Evolutionary conservation across 2,888 invertebrate genomes (phyloP).

Genomic region (Arge pagana): DNA sequence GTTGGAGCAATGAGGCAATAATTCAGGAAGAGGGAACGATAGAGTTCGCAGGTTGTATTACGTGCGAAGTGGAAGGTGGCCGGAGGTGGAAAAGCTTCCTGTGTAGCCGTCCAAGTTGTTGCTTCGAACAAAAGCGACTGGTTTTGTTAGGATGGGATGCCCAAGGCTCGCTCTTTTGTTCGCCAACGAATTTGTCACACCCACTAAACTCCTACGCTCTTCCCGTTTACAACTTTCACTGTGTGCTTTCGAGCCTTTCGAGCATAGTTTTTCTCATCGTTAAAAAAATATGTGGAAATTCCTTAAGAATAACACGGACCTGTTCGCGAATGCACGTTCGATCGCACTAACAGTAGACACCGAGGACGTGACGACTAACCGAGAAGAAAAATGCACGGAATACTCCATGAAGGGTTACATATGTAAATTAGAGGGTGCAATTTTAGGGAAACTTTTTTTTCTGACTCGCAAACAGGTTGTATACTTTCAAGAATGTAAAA

Average conservation of each 20-base stretch:
- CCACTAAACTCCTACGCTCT: too few relatives aligned
- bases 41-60: conserved; percentile 10
- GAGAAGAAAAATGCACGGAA: too few relatives aligned
- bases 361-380: too few relatives aligned
- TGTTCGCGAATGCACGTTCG: too few relatives aligned
- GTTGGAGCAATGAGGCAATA: not conserved
- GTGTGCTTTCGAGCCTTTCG: not conserved
- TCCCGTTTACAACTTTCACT: not conserved
- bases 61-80: conserved; percentile 7
- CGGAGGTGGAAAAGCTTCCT: conserved; percentile 13
- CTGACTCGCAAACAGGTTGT: too few relatives aligned
- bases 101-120: not conserved
- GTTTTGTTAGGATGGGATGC: conserved; percentile 5
- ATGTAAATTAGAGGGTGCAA: too few relatives aligned
- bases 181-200: too few relatives aligned
- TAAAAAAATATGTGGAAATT: not conserved
- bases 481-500: too few relatives aligned
- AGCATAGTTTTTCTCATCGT: not conserved
- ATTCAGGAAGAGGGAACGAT: conserved; percentile 4
- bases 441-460: too few relatives aligned
- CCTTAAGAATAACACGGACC: too few relatives aligned
- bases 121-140: conserved; percentile 7
- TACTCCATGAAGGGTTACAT: too few relatives aligned
- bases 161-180: not conserved
- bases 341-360: too few relatives aligned